A percentile compares a stretch with the other conserved stretches of the same genome.
phyloP scores from a whole-genome alignment of 2,113 vertebrate genomes.

The Gymnarchus niloticus region DNA sequence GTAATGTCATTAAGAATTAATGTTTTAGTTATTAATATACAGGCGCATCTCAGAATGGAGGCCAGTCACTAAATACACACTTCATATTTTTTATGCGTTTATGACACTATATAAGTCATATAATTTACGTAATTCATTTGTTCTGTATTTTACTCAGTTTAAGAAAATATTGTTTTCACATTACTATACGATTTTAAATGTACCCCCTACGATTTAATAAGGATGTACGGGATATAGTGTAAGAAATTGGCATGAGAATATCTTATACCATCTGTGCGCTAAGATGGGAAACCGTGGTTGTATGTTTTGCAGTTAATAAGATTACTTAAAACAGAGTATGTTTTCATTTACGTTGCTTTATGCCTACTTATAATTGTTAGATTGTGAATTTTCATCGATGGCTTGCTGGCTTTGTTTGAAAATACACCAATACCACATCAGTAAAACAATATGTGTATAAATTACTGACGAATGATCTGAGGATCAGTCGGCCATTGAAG shows the following conservation, averaged over 20 bases:
- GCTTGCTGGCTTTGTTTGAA: no score
- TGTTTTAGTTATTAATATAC: neutral
- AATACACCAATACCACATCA: neutral
- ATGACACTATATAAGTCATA: neutral
- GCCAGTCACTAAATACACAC: neutral
- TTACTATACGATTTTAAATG: neutral
- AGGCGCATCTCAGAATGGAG: neutral
- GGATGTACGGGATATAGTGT: neutral
- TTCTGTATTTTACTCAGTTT: neutral
- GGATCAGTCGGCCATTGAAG: neutral
- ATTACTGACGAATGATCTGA: neutral
- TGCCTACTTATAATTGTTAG: neutral
- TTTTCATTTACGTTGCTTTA: neutral
- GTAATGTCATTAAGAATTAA: neutral
- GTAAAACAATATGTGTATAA: neutral
- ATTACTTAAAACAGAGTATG: neutral
- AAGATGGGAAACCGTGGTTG: neutral
- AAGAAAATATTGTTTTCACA: neutral
- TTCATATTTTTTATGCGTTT: neutral
- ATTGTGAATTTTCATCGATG: neutral
- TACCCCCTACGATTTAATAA: neutral
- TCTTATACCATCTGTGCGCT: neutral
- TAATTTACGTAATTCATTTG: neutral
- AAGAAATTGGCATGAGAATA: neutral
- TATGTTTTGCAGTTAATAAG: neutral